Evolutionary conservation across 2,888 invertebrate genomes (phyloP).

Genomic region (Caenorhabditis sp.): DNA sequence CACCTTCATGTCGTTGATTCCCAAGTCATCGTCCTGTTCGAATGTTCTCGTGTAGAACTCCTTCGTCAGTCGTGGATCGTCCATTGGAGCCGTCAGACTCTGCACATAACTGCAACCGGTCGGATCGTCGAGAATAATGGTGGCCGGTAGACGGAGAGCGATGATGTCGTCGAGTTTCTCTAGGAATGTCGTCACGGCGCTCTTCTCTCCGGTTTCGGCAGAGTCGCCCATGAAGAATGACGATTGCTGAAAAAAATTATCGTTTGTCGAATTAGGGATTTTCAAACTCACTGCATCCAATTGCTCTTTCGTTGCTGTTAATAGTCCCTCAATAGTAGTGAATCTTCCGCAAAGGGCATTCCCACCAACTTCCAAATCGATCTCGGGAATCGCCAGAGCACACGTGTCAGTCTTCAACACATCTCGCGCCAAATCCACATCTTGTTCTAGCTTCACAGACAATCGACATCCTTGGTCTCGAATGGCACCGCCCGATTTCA

Average conservation of each 20-base stretch:
- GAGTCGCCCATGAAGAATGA: conserved; percentile 82
- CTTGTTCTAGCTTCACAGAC: conserved; percentile 75
- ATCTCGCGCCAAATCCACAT: conserved; percentile 92
- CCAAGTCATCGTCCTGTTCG: conserved; percentile 96
- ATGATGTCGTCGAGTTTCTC: conserved; percentile 74
- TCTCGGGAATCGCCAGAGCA: conserved; percentile 89
- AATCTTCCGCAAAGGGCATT: conserved; percentile 93
- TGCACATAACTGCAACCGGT: conserved; percentile 95
- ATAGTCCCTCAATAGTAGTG: conserved; percentile 94
- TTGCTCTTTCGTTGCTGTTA: conserved; percentile 89
- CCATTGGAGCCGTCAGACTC: conserved; percentile 83
- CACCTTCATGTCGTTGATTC: conserved; percentile 95
- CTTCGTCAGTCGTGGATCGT: conserved; percentile 87
- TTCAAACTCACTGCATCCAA: conserved; percentile 67
- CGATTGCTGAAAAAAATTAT: conserved; percentile 70
- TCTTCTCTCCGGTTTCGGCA: conserved; percentile 69
- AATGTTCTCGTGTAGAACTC: conserved; percentile 90
- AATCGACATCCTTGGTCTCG: conserved; percentile 77
- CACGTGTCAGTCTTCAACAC: conserved; percentile 95
- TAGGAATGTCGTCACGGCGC: conserved; percentile 72
- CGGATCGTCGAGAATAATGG: conserved; percentile 94
- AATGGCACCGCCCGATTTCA: conserved; percentile 84
- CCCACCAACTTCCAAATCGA: conserved; percentile 89
- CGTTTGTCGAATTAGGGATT: too few species aligned
- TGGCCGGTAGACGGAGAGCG: conserved; percentile 85